Evolutionary conservation across 2,113 vertebrate genomes (phyloP).

Genomic region (Parotia lawesii): DNA sequence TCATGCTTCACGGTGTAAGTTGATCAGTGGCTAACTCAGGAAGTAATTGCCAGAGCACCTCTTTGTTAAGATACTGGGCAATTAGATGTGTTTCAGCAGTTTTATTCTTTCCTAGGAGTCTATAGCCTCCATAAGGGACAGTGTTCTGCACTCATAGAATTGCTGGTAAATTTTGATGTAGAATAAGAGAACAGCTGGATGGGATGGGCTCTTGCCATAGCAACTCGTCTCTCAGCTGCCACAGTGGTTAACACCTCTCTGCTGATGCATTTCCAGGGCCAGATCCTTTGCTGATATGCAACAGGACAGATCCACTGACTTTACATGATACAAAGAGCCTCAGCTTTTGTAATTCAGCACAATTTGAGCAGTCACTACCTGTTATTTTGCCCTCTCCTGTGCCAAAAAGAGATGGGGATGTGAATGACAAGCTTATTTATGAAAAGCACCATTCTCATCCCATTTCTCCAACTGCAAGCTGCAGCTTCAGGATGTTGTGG

Average conservation of each 20-base stretch:
- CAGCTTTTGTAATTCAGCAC: neutral
- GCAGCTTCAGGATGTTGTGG: neutral
- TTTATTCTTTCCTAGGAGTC: neutral
- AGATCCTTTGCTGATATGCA: neutral
- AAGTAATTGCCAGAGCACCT: slow-evolving; percentile 53
- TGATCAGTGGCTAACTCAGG: slow-evolving; percentile 55
- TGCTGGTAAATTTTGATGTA: neutral
- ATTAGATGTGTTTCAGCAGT: neutral
- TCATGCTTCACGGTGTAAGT: slow-evolving; percentile 34
- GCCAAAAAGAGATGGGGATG: neutral
- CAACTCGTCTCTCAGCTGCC: neutral
- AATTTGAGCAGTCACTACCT: neutral
- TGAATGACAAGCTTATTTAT: neutral
- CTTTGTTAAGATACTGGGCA: slow-evolving; percentile 42
- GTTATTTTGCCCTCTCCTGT: neutral
- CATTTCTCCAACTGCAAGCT: neutral
- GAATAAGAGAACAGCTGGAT: neutral
- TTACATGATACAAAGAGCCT: neutral
- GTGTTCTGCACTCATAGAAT: neutral
- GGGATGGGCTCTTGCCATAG: neutral
- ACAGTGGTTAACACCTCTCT: neutral
- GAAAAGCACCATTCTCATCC: neutral
- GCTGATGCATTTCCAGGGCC: neutral
- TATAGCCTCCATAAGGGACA: neutral
- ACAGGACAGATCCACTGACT: neutral